Evolutionary conservation across 2,888 invertebrate species (phyloP), one percentile per base, ranked within the genome.

Genomic region (Polymixis lichenea): DNA sequence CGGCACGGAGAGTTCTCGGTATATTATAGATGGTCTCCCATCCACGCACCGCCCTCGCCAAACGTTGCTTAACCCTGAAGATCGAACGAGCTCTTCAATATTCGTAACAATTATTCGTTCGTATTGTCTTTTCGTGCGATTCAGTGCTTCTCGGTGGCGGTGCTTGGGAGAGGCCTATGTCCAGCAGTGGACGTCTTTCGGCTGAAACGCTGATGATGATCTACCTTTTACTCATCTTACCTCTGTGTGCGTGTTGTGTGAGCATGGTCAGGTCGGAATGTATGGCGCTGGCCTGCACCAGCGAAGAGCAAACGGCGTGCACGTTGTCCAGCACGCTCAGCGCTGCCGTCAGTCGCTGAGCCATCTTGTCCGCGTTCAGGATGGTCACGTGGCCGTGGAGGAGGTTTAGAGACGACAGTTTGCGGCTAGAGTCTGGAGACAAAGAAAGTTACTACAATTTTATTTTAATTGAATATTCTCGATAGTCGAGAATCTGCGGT

Each of bases 351-450:
- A 77, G 97, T 25, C 95, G 92, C 13, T 97, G 97, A 70, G 53
- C 81, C 62, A 55, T n/a, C 25, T 25, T 25, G 1, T 32, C 19
- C 2, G 81, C 82, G 80, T 91, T 84, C 83, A 98, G 93, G 71
- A 97, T 92, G 71, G 95, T 93, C 19, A 98, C 89, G 91, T 98
- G 98, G 6, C 98, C 98, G 82, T 97, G 97, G 0, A 98, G 86
- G 68, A 98, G 97, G 88, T 97, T 97, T 66, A 98, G 91, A 9
- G 97, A 97, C 0, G 97, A 94, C 43, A 97, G 90, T 90, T 98
- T 98, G 85, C 97, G 97, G 2, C 89, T 90, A 46, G 97, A 97
- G 87, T 98, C 98, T 97, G 91, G n/a, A 49, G 46, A 68, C 2
- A 53, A 56, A 62, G 2, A 9, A 22, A n/a, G 0, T 60, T 55